These are phyloP conservation scores for Cromileptes altivelis DNA, from an alignment of 2,113 vertebrate species.

Conservation along the genomic window DNA sequence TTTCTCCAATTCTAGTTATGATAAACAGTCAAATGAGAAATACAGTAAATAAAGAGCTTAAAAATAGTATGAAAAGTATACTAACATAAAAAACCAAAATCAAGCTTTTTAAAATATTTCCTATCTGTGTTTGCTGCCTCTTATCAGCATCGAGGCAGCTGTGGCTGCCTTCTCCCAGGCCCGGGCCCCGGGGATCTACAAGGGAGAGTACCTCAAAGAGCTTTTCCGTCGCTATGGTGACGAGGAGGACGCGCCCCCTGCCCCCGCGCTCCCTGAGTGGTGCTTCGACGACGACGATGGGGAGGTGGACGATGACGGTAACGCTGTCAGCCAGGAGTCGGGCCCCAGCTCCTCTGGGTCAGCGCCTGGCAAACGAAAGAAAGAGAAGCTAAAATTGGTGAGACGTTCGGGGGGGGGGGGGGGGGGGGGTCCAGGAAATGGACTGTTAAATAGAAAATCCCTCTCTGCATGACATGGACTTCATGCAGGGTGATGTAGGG, in stretches of 20 bases:
- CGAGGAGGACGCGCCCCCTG: constrained; percentile 91
- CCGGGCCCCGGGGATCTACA: constrained; percentile 97
- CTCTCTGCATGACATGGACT: constrained; percentile 11
- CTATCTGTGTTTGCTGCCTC: background rate
- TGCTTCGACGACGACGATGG: constrained; percentile 95
- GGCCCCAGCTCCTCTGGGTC: constrained; percentile 94
- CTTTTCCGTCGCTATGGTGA: constrained; percentile 97
- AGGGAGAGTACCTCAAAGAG: constrained; percentile 98
- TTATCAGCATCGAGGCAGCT: constrained; percentile 93
- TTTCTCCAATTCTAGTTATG: background rate
- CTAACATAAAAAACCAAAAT: background rate
- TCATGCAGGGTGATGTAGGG: constrained; percentile 27
- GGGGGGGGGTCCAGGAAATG: constrained; percentile 28
- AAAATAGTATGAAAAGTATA: background rate
- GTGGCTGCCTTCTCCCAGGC: constrained; percentile 93
- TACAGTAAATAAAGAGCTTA: background rate
- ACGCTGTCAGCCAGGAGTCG: constrained; percentile 87
- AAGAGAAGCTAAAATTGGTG: constrained; percentile 96
- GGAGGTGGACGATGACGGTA: constrained; percentile 89
- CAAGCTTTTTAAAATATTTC: background rate
- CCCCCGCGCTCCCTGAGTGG: constrained; percentile 95
- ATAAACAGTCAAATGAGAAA: background rate
- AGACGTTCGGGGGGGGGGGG: constrained; percentile 54
- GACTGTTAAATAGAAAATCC: constrained; percentile 51
- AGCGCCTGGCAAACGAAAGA: constrained; percentile 90